Evolutionary conservation across 1,140 invertebrate genomes (phyloP).

Genomic region (Dendroctonus valens): DNA sequence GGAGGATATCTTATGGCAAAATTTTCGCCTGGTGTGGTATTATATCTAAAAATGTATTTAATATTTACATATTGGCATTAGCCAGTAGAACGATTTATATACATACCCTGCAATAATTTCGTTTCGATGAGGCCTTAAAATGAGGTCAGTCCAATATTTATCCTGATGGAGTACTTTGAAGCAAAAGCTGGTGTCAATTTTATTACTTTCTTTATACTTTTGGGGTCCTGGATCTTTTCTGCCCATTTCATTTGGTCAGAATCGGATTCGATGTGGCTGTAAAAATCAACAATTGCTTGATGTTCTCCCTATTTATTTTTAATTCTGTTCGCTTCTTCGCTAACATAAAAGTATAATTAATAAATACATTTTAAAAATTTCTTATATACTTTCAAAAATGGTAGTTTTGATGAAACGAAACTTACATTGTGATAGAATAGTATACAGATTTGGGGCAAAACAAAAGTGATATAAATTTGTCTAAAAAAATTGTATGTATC

Average conservation of each 20-base stretch:
- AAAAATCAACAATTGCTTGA: not conserved
- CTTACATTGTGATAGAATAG: no score
- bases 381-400: no score
- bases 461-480: no score
- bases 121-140: constrained; percentile 27
- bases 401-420: no score
- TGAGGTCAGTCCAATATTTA: constrained; percentile 45
- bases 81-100: not conserved
- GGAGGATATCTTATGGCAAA: constrained; percentile 46
- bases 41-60: constrained; percentile 39
- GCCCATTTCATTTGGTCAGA: constrained; percentile 40
- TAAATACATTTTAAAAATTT: no score
- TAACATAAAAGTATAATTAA: no score
- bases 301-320: no score
- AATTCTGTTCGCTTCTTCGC: no score
- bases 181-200: constrained; percentile 25
- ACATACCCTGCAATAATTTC: constrained; percentile 25
- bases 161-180: constrained; percentile 27
- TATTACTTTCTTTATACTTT: constrained; percentile 33
- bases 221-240: constrained; percentile 38
- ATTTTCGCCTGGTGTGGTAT: constrained; percentile 56
- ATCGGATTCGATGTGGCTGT: not conserved
- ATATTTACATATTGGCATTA: constrained; percentile 1
- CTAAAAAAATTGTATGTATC: no score
- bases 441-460: no score